These are phyloP conservation scores for Drosophila lacertosa DNA, from an alignment of 1,140 invertebrate species.

Conservation along the genomic window DNA sequence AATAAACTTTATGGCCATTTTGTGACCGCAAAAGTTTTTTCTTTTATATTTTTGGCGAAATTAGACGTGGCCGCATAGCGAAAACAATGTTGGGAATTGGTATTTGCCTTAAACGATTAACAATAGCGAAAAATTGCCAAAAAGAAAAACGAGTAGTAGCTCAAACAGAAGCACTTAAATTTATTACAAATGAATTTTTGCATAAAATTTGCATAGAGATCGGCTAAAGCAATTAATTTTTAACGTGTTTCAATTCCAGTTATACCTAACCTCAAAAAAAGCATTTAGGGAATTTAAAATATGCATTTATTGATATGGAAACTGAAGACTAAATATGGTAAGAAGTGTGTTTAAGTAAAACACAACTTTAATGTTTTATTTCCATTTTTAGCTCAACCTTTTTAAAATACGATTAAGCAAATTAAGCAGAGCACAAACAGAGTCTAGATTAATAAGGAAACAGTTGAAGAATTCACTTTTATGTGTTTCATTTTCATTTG, in stretches of 20 bases:
- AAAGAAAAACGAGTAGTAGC: constrained; percentile 2
- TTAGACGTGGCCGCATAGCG: constrained; percentile 14
- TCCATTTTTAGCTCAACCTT: too few relatives aligned
- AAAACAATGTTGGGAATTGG: constrained; percentile 27
- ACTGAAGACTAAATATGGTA: too few relatives aligned
- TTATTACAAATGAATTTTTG: neutral
- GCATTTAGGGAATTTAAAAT: too few relatives aligned
- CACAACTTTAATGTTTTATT: neutral
- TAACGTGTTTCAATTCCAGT: constrained; percentile 22
- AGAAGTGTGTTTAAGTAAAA: too few relatives aligned
- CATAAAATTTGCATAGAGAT: constrained; percentile 18
- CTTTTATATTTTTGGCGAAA: constrained; percentile 36
- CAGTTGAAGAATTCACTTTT: too few relatives aligned
- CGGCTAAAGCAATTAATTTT: constrained; percentile 12
- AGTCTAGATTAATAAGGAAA: neutral
- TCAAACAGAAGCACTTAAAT: constrained; percentile 23
- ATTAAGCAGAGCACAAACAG: too few relatives aligned
- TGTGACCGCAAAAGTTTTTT: constrained; percentile 63
- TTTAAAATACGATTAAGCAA: too few relatives aligned
- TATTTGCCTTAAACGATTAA: constrained; percentile 26
- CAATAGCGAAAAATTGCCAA: constrained; percentile 27
- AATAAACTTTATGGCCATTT: constrained; percentile 78
- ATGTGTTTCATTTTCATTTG: constrained; percentile 24
- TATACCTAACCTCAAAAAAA: constrained; percentile 11
- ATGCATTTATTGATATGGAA: too few relatives aligned